A percentile compares a stretch with the other conserved stretches of the same genome.
Evolutionary conservation across 2,888 invertebrate genomes (phyloP).

Genomic region (Drosophila tanythrix): DNA sequence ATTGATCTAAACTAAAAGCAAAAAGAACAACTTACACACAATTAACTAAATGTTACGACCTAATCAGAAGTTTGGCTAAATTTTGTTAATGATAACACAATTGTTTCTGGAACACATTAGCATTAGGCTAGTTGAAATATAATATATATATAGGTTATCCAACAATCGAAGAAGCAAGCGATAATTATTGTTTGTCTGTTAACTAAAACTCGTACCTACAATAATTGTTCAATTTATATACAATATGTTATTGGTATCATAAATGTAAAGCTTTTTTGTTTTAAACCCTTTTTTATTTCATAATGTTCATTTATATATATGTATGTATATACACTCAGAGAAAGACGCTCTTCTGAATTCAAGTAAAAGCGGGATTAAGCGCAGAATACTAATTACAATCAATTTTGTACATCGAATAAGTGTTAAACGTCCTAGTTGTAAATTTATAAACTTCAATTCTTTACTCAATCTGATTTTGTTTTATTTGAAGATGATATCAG

Average conservation of each 20-base stretch:
- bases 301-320: constrained; percentile 20
- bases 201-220: constrained; percentile 18
- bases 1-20: constrained; percentile 65
- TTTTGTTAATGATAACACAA: constrained; percentile 62
- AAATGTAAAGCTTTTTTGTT: constrained; percentile 66
- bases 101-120: constrained; percentile 73
- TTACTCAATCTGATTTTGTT: neutral
- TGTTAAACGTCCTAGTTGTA: neutral
- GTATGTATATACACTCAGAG: constrained; percentile 6
- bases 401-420: neutral
- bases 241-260: constrained; percentile 36
- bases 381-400: neutral
- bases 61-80: constrained; percentile 72
- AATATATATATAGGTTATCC: constrained; percentile 26
- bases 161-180: constrained; percentile 33
- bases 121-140: constrained; percentile 54
- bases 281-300: constrained; percentile 55
- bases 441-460: neutral
- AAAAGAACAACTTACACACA: constrained; percentile 31
- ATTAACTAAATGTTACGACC: constrained; percentile 44
- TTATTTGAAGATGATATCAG: neutral
- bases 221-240: constrained; percentile 36
- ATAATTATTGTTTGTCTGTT: constrained; percentile 20
- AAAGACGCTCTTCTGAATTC: neutral
- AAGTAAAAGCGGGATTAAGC: neutral